These are phyloP conservation scores for Oenanthe melanoleuca DNA, from an alignment of 2,113 vertebrate species.

Conservation along the genomic window DNA sequence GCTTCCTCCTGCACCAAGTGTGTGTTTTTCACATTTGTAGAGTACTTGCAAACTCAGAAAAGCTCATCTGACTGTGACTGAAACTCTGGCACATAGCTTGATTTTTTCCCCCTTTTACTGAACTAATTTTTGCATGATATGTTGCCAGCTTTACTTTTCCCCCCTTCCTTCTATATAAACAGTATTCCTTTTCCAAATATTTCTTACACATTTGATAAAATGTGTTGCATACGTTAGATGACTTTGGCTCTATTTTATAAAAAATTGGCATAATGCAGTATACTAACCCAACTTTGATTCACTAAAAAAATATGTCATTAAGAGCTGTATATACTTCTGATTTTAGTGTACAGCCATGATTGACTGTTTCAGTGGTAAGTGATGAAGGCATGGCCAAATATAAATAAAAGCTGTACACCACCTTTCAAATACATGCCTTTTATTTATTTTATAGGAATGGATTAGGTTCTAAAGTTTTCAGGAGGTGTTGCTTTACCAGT, in stretches of 20 bases:
- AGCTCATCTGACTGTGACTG: constrained; percentile 60
- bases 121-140: constrained; percentile 32
- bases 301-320: constrained; percentile 42
- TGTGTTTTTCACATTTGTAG: constrained; percentile 54
- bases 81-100: constrained; percentile 48
- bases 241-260: constrained; percentile 48
- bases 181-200: constrained; percentile 61
- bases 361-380: constrained; percentile 43
- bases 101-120: constrained; percentile 17
- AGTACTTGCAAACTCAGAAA: constrained; percentile 63
- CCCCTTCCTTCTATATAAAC: constrained; percentile 45
- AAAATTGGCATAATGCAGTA: constrained; percentile 35
- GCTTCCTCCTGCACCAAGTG: constrained; percentile 54
- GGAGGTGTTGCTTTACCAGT: constrained; percentile 49
- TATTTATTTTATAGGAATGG: constrained; percentile 50
- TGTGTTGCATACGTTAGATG: constrained; percentile 53
- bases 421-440: constrained; percentile 31
- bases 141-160: constrained; percentile 44
- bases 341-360: background rate
- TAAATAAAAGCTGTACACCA: constrained; percentile 46
- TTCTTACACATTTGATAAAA: constrained; percentile 65
- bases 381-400: constrained; percentile 38
- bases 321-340: constrained; percentile 27
- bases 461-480: constrained; percentile 50
- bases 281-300: constrained; percentile 38